These are phyloP conservation scores for Perodicticus potto DNA, from an alignment of 2,797 vertebrate genomes.

Conservation along the genomic window DNA sequence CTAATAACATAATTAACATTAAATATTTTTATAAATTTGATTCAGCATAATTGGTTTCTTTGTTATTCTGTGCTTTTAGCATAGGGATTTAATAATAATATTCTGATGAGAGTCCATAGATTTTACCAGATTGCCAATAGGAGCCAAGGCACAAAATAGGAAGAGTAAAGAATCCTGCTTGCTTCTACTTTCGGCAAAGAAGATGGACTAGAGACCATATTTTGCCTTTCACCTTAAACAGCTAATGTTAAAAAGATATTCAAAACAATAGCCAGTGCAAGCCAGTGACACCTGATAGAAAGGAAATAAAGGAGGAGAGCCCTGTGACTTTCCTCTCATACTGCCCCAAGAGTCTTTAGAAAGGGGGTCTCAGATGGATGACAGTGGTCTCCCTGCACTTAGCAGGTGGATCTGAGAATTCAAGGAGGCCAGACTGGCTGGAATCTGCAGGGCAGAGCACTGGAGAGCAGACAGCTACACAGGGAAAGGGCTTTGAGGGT, in stretches of 20 bases:
- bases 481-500: not conserved
- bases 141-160: not conserved
- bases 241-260: not conserved
- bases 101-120: not conserved
- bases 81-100: conserved; percentile 12
- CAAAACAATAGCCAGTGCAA: not conserved
- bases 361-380: not conserved
- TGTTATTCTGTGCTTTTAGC: not conserved
- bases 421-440: not conserved
- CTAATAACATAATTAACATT: not conserved
- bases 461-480: not conserved
- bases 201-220: not conserved
- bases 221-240: not conserved
- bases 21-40: conserved; percentile 12
- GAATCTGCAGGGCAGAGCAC: not conserved
- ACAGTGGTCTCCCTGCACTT: not conserved
- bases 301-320: not conserved
- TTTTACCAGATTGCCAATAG: not conserved
- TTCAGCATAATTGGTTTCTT: not conserved
- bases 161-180: not conserved
- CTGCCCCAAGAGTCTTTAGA: not conserved
- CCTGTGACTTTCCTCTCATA: not conserved
- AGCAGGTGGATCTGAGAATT: not conserved
- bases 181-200: not conserved
- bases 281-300: not conserved